phyloP scores from a whole-genome alignment of 2,797 vertebrate species.

The Spinibarbus caldwelli region DNA sequence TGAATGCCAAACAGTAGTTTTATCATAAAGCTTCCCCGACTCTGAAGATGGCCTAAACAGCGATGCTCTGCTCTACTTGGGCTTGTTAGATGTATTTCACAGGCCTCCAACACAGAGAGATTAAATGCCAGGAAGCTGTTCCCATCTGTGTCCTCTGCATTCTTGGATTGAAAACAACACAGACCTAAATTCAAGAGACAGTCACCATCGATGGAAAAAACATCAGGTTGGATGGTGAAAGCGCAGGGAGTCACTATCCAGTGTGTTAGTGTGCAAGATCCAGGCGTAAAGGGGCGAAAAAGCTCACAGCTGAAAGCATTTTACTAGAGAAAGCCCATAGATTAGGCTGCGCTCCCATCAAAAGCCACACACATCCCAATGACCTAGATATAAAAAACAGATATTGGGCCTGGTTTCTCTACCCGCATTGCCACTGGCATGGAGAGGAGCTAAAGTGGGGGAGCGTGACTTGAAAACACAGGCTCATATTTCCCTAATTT shows the following conservation, averaged over 20 bases:
- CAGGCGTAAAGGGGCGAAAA: conserved; percentile 22
- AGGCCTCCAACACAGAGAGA: conserved; percentile 41
- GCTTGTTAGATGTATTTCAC: conserved; percentile 51
- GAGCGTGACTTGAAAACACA: conserved; percentile 27
- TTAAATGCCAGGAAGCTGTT: conserved; percentile 42
- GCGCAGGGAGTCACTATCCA: conserved; percentile 20
- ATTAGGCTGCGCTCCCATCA: conserved; percentile 47
- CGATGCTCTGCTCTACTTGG: conserved; percentile 18
- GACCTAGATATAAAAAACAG: conserved; percentile 60
- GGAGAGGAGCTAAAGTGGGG: conserved; percentile 18
- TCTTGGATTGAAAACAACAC: conserved; percentile 37
- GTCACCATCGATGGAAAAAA: conserved; percentile 25
- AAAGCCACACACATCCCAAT: conserved; percentile 55
- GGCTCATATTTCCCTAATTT: conserved; percentile 54
- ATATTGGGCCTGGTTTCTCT: conserved; percentile 30
- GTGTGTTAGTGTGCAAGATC: conserved; percentile 32
- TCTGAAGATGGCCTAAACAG: conserved; percentile 49
- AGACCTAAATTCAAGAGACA: conserved; percentile 37
- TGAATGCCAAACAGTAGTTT: conserved; percentile 56
- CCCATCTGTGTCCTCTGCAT: conserved; percentile 46
- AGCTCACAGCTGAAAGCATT: conserved; percentile 54
- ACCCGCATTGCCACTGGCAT: conserved; percentile 7
- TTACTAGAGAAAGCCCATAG: conserved; percentile 49
- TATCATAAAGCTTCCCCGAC: conserved; percentile 9
- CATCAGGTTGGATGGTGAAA: conserved; percentile 13